A percentile compares a stretch with the other conserved stretches of the same genome.
These are phyloP conservation scores for Nesidiocoris tenuis DNA, from an alignment of 2,888 invertebrate species.

Conservation along the genomic window DNA sequence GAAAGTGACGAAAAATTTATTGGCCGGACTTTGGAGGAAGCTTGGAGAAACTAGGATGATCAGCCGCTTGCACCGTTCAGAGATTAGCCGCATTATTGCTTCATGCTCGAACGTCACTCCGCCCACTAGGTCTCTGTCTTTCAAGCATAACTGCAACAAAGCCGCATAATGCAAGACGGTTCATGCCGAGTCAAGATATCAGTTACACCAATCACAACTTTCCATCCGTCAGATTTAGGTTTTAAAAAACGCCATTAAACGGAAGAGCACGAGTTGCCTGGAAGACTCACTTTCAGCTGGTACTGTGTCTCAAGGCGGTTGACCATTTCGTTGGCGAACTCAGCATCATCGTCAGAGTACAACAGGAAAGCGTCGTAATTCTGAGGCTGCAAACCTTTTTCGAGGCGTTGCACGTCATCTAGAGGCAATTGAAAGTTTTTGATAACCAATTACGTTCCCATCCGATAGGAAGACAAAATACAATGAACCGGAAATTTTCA, in stretches of 20 bases:
- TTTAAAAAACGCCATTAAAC: no score
- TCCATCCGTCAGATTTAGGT: no score
- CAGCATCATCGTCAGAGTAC: slow-evolving; percentile 70
- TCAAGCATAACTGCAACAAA: slow-evolving; percentile 67
- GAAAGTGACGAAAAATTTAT: slow-evolving; percentile 75
- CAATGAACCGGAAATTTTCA: no score
- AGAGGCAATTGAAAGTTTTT: neutral
- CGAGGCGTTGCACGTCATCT: slow-evolving; percentile 60
- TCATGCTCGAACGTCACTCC: slow-evolving; percentile 71
- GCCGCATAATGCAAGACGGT: no score
- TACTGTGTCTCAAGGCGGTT: slow-evolving; percentile 63
- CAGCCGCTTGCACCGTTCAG: slow-evolving; percentile 74
- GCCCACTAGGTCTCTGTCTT: slow-evolving; percentile 69
- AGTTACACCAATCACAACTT: no score
- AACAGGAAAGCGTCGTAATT: slow-evolving; percentile 77
- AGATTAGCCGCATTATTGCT: slow-evolving; percentile 70
- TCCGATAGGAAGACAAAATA: neutral
- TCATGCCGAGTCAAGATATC: no score
- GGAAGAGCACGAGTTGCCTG: no score
- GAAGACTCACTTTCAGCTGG: slow-evolving; percentile 64
- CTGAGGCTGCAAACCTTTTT: slow-evolving; percentile 60
- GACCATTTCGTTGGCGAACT: slow-evolving; percentile 68
- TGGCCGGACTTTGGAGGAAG: slow-evolving; percentile 71
- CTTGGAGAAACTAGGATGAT: slow-evolving; percentile 76
- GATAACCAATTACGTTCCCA: neutral